phyloP scores from a whole-genome alignment of 2,888 invertebrate species.

The Kuschelorhynchus macadamiae region DNA sequence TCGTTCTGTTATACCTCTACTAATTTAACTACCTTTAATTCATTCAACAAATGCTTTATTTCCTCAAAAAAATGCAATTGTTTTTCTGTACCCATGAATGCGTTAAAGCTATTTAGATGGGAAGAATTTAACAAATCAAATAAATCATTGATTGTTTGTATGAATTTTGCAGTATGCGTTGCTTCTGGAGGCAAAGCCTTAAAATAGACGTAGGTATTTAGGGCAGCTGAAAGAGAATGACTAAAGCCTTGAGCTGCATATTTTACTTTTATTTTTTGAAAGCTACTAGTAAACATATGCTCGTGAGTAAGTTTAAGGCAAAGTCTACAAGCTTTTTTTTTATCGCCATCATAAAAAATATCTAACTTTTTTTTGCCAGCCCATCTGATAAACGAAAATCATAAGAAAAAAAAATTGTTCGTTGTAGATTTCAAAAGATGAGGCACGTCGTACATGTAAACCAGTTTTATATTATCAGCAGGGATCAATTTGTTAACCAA shows the following conservation, averaged over 20 bases:
- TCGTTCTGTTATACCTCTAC: no score
- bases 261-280: conserved; percentile 34
- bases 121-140: conserved; percentile 31
- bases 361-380: conserved; percentile 16
- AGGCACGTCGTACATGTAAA: conserved; percentile 36
- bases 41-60: conserved; percentile 34
- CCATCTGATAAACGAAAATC: conserved; percentile 4
- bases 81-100: conserved; percentile 28
- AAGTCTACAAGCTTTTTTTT: no score
- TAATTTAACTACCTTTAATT: not conserved
- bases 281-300: conserved; percentile 29
- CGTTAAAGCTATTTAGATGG: conserved; percentile 6
- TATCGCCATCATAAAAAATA: no score
- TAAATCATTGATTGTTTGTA: conserved; percentile 26
- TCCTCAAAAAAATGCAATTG: conserved; percentile 19
- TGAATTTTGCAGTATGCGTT: conserved; percentile 24
- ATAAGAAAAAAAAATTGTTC: conserved; percentile 23
- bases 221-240: conserved; percentile 30
- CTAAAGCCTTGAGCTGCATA: conserved; percentile 32
- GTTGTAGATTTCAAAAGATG: conserved; percentile 29
- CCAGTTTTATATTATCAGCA: not conserved
- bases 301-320: conserved; percentile 21
- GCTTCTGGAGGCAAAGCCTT: conserved; percentile 27
- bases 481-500: no score
- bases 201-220: conserved; percentile 35